Conservation (phyloP, 2,113 vertebrate genomes). For the Zeus faber region DNA sequence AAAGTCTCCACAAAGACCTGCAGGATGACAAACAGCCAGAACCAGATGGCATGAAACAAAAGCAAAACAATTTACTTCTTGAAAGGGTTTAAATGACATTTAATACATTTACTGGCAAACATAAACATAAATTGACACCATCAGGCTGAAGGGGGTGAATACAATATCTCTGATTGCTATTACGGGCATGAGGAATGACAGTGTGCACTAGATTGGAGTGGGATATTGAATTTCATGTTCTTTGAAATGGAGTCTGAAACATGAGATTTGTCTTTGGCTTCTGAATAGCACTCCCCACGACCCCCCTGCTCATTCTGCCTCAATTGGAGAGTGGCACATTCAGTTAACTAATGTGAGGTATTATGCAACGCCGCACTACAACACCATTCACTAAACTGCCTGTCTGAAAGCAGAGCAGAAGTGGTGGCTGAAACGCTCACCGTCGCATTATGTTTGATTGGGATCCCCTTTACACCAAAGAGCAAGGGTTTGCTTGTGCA, state of each 20-base stretch:
- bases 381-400: constrained; percentile 53
- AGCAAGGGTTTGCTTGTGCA: constrained; percentile 28
- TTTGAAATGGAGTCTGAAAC: constrained; percentile 74
- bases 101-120: constrained; percentile 74
- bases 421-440: constrained; percentile 52
- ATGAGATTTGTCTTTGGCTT: constrained; percentile 67
- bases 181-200: constrained; percentile 69
- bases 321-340: constrained; percentile 63
- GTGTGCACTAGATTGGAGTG: constrained; percentile 60
- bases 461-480: constrained; percentile 58
- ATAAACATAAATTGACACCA: constrained; percentile 74
- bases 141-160: constrained; percentile 58
- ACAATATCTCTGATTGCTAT: constrained; percentile 72
- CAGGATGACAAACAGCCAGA: constrained; percentile 58
- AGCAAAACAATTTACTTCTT: constrained; percentile 68
- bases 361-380: constrained; percentile 40
- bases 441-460: constrained; percentile 64
- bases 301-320: constrained; percentile 26
- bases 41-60: constrained; percentile 52
- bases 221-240: constrained; percentile 76
- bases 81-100: constrained; percentile 73
- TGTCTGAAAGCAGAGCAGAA: constrained; percentile 49
- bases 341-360: constrained; percentile 57
- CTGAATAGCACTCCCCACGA: constrained; percentile 29
- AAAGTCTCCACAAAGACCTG: constrained; percentile 53